phyloP scores from a whole-genome alignment of 2,113 vertebrate species.

The Choloepus hoffmanni region DNA sequence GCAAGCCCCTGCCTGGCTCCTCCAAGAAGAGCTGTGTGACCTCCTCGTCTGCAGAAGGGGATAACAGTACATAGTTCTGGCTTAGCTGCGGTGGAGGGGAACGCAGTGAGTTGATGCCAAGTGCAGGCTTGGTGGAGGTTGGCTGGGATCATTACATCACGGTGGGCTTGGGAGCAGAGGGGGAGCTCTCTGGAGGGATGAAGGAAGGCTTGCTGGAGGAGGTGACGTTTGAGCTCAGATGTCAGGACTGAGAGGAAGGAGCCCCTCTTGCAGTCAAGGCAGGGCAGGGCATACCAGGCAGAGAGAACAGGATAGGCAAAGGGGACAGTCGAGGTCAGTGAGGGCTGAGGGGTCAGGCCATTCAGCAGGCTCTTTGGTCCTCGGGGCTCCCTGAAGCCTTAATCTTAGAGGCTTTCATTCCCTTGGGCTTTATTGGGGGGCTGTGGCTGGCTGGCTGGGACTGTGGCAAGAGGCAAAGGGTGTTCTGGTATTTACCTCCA shows the following conservation, averaged over 20 bases:
- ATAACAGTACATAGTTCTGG: neutral
- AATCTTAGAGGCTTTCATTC: neutral
- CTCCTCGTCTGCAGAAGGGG: neutral
- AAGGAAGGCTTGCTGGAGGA: conserved; percentile 41
- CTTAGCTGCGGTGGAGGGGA: neutral
- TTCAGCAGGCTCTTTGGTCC: neutral
- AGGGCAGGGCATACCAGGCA: neutral
- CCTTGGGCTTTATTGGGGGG: neutral
- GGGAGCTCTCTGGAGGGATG: neutral
- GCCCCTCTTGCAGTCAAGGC: neutral
- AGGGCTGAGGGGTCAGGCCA: neutral
- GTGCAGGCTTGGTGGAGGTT: neutral
- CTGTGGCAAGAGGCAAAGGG: neutral
- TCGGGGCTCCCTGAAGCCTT: neutral
- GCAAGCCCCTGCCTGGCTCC: neutral
- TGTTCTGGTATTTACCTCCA: neutral
- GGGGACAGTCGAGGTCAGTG: too few species aligned
- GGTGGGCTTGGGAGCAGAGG: neutral
- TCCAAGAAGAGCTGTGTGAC: neutral
- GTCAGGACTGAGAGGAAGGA: neutral
- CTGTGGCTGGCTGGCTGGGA: neutral
- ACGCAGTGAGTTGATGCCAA: neutral
- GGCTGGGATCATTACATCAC: neutral
- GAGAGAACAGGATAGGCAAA: neutral
- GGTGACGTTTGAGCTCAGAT: neutral